phyloP scores from a whole-genome alignment of 2,797 vertebrate species.

The Sylvilagus floridanus region DNA sequence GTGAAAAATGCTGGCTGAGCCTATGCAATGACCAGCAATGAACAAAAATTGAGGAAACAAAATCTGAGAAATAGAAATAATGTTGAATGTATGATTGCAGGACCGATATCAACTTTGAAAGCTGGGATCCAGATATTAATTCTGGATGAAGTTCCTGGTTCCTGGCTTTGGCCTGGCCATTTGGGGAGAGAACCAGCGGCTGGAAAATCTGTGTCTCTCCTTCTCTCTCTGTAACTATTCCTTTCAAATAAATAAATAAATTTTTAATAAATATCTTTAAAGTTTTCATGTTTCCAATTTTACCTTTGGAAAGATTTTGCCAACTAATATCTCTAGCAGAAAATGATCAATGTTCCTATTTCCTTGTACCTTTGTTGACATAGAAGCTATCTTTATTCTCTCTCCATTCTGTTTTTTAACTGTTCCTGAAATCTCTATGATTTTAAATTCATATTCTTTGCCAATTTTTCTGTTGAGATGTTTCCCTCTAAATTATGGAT shows the following conservation, averaged over 20 bases:
- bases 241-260: too few species aligned
- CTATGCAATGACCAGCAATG: neutral
- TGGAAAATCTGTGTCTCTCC: too few species aligned
- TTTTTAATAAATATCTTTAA: conserved; percentile 6
- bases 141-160: neutral
- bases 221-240: too few species aligned
- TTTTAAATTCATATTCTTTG: neutral
- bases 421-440: neutral
- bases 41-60: conserved; percentile 42
- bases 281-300: conserved; percentile 44
- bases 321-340: conserved; percentile 5
- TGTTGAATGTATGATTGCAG: conserved; percentile 7
- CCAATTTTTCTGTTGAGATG: conserved; percentile 4
- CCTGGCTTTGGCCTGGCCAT: too few species aligned
- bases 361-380: neutral
- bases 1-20: neutral
- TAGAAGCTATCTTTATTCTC: conserved; percentile 35
- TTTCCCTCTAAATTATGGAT: too few species aligned
- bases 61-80: conserved; percentile 11
- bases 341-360: conserved; percentile 26
- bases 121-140: conserved; percentile 24
- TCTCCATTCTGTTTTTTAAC: conserved; percentile 51
- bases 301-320: conserved; percentile 36
- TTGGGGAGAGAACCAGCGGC: too few species aligned
- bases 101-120: neutral